Conservation (phyloP, 2,113 vertebrate species). For the Solea solea region DNA sequence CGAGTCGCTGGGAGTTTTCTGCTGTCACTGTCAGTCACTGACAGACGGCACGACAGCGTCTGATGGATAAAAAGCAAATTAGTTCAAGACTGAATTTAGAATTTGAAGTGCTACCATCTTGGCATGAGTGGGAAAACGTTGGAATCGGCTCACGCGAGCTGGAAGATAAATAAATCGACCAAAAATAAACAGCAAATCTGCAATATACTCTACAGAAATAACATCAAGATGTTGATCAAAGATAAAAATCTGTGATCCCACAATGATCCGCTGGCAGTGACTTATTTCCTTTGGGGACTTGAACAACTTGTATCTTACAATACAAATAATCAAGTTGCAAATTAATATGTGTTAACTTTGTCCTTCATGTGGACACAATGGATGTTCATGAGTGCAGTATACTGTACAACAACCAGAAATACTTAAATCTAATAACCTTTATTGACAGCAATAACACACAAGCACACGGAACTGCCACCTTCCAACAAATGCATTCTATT, state of each 20-base stretch:
- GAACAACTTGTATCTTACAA: too few species aligned
- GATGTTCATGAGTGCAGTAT: too few species aligned
- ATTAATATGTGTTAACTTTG: too few species aligned
- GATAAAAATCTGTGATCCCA: slow-evolving; percentile 38
- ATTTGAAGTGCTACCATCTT: slow-evolving; percentile 62
- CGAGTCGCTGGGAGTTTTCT: slow-evolving; percentile 45
- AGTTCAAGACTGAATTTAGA: slow-evolving; percentile 69
- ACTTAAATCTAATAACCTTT: too few species aligned
- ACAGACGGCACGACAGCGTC: slow-evolving; percentile 55
- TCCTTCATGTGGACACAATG: too few species aligned
- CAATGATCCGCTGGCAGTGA: slow-evolving; percentile 18
- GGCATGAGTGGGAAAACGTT: slow-evolving; percentile 39
- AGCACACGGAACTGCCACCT: too few species aligned
- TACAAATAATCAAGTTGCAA: too few species aligned
- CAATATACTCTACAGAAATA: slow-evolving; percentile 34
- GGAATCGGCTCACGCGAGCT: slow-evolving; percentile 58
- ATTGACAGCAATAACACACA: too few species aligned
- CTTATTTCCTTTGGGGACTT: neutral
- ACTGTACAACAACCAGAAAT: too few species aligned
- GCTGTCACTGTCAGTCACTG: slow-evolving; percentile 71
- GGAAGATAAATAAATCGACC: slow-evolving; percentile 49
- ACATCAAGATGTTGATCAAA: slow-evolving; percentile 55
- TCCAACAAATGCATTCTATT: too few species aligned
- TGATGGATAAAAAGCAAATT: slow-evolving; percentile 73
- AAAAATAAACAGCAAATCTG: slow-evolving; percentile 14